phyloP scores from a whole-genome alignment of 2,888 invertebrate genomes.

The Chymomyza procnemis region DNA sequence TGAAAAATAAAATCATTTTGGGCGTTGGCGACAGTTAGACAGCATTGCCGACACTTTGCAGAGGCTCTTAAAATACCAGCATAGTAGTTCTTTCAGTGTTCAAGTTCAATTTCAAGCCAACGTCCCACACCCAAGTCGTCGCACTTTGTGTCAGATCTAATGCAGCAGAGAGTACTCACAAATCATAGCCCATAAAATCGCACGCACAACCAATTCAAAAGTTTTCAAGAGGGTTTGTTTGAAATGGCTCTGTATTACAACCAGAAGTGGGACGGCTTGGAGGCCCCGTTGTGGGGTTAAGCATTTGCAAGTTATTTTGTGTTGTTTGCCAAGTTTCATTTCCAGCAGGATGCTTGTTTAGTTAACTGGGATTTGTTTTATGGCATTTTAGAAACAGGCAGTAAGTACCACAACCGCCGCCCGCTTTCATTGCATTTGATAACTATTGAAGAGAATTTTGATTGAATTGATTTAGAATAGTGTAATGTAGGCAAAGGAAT shows the following conservation, averaged over 20 bases:
- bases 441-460: not conserved
- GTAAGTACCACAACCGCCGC: not conserved
- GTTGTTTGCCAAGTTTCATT: not conserved
- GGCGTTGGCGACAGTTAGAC: conserved; percentile 6
- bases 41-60: not conserved
- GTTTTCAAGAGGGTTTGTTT: conserved; percentile 2
- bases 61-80: conserved; percentile 50
- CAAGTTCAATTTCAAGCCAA: conserved; percentile 1
- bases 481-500: not conserved
- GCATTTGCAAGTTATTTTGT: conserved; percentile 7
- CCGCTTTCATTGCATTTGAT: not conserved
- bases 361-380: conserved; percentile 22
- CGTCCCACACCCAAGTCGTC: not conserved
- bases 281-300: not conserved
- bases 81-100: conserved; percentile 23
- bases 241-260: not conserved
- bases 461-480: conserved; percentile 1
- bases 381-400: not conserved
- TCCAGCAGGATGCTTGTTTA: conserved; percentile 12
- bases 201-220: conserved; percentile 37
- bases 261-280: not conserved
- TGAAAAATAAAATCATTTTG: conserved; percentile 39
- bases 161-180: conserved; percentile 8
- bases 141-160: conserved; percentile 1
- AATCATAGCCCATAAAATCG: conserved; percentile 20